Evolutionary conservation across 2,113 vertebrate species (phyloP).

Genomic region (Daubentonia madagascariensis): DNA sequence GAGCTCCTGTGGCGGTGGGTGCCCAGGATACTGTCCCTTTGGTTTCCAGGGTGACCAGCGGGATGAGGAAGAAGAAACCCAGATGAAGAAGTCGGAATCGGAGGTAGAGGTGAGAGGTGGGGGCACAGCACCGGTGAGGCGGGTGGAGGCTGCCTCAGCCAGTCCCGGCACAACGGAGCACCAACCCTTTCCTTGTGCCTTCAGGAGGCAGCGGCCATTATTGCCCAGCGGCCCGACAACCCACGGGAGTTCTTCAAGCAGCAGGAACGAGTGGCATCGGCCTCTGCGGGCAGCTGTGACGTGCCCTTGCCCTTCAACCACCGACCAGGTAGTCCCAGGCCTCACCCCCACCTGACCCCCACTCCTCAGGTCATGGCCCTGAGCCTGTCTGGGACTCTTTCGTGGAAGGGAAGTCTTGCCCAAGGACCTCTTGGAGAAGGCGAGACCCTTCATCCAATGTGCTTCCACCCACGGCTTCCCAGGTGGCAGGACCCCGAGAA

Average conservation of each 20-base stretch:
- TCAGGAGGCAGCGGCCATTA: conserved; percentile 98
- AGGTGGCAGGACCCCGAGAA: neutral
- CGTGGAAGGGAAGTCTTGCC: conserved; percentile 56
- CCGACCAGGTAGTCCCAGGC: conserved; percentile 87
- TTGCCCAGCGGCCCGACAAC: conserved; percentile 95
- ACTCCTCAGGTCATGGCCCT: conserved; percentile 16
- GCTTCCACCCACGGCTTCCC: neutral
- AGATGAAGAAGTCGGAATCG: conserved; percentile 91
- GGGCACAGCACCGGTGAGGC: neutral
- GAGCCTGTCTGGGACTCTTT: conserved; percentile 37
- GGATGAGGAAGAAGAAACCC: conserved; percentile 89
- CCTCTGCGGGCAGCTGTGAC: conserved; percentile 85
- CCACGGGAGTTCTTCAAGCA: conserved; percentile 97
- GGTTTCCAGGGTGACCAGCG: conserved; percentile 77
- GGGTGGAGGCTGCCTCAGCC: rapidly evolving
- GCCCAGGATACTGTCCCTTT: neutral
- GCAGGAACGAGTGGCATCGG: conserved; percentile 91
- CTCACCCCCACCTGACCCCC: neutral
- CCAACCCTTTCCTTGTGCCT: neutral
- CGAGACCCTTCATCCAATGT: conserved; percentile 4
- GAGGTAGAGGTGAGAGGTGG: conserved; percentile 92
- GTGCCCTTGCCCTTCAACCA: conserved; percentile 88
- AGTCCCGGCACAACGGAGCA: rapidly evolving
- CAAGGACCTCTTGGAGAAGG: conserved; percentile 59
- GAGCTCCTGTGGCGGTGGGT: neutral